phyloP scores from a whole-genome alignment of 2,888 invertebrate species.

The Catonia carolina region DNA sequence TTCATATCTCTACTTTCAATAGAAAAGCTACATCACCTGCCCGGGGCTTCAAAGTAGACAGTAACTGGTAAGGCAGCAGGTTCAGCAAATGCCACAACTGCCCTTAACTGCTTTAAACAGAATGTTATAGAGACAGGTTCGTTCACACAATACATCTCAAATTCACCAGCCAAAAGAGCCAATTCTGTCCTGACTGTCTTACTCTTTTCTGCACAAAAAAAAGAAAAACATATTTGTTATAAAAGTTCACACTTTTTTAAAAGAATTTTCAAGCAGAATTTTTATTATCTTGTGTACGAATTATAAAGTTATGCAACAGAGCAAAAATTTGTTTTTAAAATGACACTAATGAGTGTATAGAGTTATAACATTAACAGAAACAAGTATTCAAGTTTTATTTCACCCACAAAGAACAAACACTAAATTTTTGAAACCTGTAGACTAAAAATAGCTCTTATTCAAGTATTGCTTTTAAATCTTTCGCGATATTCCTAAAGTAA shows the following conservation, averaged over 20 bases:
- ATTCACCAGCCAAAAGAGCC: constrained; percentile 63
- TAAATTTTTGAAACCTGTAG: no score
- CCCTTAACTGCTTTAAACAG: constrained; percentile 75
- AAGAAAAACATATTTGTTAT: background rate
- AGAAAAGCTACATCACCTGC: constrained; percentile 61
- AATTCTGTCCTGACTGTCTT: constrained; percentile 73
- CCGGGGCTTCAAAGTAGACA: constrained; percentile 68
- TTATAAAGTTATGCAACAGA: no score
- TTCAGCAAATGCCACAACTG: constrained; percentile 74
- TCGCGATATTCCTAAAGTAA: no score
- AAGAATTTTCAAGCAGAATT: constrained; percentile 1
- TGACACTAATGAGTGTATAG: no score
- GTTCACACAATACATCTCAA: constrained; percentile 58
- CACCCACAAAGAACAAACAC: no score
- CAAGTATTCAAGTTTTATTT: no score
- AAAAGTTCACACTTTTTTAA: constrained; percentile 4
- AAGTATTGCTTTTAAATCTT: no score
- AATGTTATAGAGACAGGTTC: constrained; percentile 70
- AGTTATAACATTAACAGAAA: no score
- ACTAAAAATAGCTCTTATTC: no score
- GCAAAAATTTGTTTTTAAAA: no score
- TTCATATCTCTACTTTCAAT: no score
- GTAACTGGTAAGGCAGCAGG: constrained; percentile 59
- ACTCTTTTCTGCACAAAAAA: constrained; percentile 47
- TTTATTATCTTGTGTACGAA: no score